phyloP scores from a whole-genome alignment of 1,140 invertebrate genomes.

The Zaprionus taronus region DNA sequence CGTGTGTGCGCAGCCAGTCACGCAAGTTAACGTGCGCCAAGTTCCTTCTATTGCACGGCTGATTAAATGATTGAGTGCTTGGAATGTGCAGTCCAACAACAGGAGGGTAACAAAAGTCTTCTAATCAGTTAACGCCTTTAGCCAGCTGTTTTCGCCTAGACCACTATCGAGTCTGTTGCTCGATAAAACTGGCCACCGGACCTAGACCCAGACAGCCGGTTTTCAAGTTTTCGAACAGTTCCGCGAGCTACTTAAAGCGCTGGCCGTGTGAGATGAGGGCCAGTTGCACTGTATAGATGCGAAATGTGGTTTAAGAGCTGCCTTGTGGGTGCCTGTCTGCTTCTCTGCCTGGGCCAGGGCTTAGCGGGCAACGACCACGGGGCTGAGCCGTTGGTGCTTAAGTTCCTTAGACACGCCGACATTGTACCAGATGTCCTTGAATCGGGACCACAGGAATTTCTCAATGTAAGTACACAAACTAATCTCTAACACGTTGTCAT shows the following conservation, averaged over 20 bases:
- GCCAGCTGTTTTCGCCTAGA: slow-evolving; percentile 41
- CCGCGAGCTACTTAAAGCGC: slow-evolving; percentile 34
- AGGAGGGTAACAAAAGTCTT: slow-evolving; percentile 31
- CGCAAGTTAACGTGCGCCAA: slow-evolving; percentile 27
- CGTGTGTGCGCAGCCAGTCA: slow-evolving; percentile 17
- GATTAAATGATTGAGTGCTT: not conserved
- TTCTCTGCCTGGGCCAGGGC: slow-evolving; percentile 9
- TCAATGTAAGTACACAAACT: slow-evolving; percentile 60
- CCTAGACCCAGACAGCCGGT: slow-evolving; percentile 46
- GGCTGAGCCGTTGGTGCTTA: slow-evolving; percentile 64
- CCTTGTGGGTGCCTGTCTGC: not conserved
- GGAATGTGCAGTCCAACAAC: not conserved
- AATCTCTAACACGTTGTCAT: not conserved
- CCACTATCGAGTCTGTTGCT: not conserved
- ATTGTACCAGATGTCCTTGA: slow-evolving; percentile 78
- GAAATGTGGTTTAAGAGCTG: slow-evolving; percentile 25
- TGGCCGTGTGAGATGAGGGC: not conserved
- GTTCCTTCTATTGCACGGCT: not conserved
- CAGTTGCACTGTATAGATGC: slow-evolving; percentile 18
- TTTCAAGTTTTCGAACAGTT: slow-evolving; percentile 6
- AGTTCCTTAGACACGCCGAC: slow-evolving; percentile 66
- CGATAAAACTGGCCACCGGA: slow-evolving; percentile 41
- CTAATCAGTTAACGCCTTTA: slow-evolving; percentile 14
- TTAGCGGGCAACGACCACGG: not conserved
- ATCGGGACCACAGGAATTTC: slow-evolving; percentile 70